A percentile compares a stretch with the other conserved stretches of the same genome.
These are phyloP conservation scores for Lymantria monacha DNA, from an alignment of 2,888 invertebrate species.

Conservation along the genomic window DNA sequence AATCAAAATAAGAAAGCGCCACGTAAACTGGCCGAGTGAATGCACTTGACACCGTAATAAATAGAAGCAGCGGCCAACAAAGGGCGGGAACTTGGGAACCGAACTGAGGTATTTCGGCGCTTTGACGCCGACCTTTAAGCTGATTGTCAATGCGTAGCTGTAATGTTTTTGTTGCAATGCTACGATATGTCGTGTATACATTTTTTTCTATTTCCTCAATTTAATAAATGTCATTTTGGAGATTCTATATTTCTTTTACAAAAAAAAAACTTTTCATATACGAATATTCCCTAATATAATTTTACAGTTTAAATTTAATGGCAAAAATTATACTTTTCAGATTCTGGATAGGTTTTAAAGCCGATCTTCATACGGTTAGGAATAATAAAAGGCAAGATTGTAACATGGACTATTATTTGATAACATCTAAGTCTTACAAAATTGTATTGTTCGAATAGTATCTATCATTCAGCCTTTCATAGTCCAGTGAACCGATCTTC, in stretches of 20 bases:
- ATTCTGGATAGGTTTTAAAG: no score
- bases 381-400: no score
- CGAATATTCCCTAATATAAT: no score
- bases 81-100: slow-evolving; percentile 32
- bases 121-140: slow-evolving; percentile 44
- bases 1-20: slow-evolving; percentile 58
- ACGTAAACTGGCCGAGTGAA: slow-evolving; percentile 56
- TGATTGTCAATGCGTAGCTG: slow-evolving; percentile 48
- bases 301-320: no score
- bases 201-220: slow-evolving; percentile 19
- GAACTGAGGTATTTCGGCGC: slow-evolving; percentile 42
- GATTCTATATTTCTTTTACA: slow-evolving; percentile 7
- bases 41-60: slow-evolving; percentile 72
- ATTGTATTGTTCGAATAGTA: no score
- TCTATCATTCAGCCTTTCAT: no score
- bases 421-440: no score
- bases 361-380: no score
- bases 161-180: slow-evolving; percentile 50
- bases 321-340: no score
- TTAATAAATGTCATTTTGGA: slow-evolving; percentile 20
- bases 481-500: no score
- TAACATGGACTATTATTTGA: no score
- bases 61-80: slow-evolving; percentile 56
- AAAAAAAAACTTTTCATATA: neutral
- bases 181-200: slow-evolving; percentile 14